phyloP scores from a whole-genome alignment of 2,797 vertebrate species.

The Emydoidea blandingii region DNA sequence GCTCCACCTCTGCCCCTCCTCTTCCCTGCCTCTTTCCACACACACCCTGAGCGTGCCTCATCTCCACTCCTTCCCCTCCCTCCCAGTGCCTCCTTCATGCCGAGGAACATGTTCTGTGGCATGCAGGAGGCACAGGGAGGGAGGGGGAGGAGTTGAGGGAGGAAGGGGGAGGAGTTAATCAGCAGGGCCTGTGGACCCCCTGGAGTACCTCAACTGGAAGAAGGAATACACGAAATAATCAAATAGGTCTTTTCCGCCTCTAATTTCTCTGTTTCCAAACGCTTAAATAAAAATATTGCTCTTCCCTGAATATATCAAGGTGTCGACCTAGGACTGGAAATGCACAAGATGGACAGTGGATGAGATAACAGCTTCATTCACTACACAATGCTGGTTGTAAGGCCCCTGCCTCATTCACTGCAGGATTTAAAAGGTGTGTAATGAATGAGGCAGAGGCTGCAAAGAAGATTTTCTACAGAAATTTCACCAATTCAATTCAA shows the following conservation, averaged over 20 bases:
- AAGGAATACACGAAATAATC: not conserved
- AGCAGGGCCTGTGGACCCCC: too few species aligned
- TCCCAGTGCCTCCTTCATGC: too few species aligned
- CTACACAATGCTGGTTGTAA: not conserved
- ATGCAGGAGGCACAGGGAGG: not conserved
- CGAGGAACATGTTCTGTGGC: too few species aligned
- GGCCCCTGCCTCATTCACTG: conserved; percentile 1
- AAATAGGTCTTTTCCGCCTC: too few species aligned
- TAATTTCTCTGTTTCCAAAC: not conserved
- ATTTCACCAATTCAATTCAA: conserved; percentile 10
- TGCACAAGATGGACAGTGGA: not conserved
- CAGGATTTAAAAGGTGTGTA: not conserved
- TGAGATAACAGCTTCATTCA: not conserved
- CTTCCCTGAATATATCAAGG: not conserved
- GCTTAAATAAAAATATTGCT: not conserved
- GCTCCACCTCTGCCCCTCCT: too few species aligned
- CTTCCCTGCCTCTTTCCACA: too few species aligned
- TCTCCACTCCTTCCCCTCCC: too few species aligned
- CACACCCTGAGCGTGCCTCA: too few species aligned
- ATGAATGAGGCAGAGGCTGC: not conserved
- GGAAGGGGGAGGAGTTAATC: too few species aligned
- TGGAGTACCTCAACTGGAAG: not conserved
- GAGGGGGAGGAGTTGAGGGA: too few species aligned
- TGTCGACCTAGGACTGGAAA: not conserved
- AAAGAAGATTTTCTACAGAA: not conserved